Percentiles rank a stretch among this genome's conserved stretches.
Conservation (phyloP, 2,797 vertebrate species). For the Tamandua tetradactyla region DNA sequence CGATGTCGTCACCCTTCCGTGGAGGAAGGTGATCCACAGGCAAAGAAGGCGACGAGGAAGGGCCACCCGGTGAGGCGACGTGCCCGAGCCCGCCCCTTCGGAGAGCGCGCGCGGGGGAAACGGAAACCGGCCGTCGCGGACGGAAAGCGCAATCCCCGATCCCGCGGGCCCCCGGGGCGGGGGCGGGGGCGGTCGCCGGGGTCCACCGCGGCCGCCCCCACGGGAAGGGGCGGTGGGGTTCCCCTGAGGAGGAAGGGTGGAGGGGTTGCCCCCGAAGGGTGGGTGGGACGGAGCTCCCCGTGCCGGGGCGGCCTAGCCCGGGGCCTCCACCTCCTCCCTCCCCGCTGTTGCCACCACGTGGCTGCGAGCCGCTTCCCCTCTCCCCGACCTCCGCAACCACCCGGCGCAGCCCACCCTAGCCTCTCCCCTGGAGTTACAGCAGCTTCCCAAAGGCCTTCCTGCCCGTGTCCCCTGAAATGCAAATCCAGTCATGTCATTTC, state of each 20-base stretch:
- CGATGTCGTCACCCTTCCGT: neutral
- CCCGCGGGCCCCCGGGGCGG: neutral
- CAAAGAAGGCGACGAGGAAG: slow-evolving; percentile 44
- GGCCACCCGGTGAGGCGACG: neutral
- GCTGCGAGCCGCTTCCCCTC: neutral
- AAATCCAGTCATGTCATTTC: neutral
- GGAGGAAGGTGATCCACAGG: slow-evolving; percentile 12
- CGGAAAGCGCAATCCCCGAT: slow-evolving; percentile 9
- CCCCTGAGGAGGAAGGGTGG: no score
- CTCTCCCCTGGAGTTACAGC: neutral
- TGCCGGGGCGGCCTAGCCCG: neutral
- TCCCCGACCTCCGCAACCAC: no score
- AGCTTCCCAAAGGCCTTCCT: neutral
- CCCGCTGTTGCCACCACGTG: fast-evolving
- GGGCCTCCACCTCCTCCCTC: neutral
- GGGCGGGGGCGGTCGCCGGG: neutral
- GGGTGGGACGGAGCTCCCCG: neutral
- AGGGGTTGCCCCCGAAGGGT: no score
- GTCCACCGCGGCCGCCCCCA: fast-evolving
- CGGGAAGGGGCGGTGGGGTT: neutral
- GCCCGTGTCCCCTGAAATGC: neutral
- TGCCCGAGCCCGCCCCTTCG: slow-evolving; percentile 50
- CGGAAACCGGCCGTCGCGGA: slow-evolving; percentile 42
- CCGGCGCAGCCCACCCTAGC: neutral
- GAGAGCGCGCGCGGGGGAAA: slow-evolving; percentile 13